phyloP scores from a whole-genome alignment of 2,888 invertebrate genomes.

The Yponomeuta cagnagella region DNA sequence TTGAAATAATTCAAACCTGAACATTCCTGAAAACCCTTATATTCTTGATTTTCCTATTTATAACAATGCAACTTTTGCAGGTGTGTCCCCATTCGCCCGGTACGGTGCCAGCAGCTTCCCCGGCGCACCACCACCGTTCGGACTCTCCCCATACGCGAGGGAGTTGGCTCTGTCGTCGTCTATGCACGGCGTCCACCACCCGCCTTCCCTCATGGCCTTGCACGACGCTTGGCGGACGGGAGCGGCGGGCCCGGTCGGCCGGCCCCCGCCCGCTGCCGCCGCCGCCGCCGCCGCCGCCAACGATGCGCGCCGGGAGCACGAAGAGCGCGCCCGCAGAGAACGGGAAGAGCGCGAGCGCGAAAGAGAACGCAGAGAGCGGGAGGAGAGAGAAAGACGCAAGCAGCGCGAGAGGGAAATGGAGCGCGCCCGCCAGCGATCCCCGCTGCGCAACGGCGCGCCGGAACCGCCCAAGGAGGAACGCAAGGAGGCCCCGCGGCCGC shows the following conservation, averaged over 20 bases:
- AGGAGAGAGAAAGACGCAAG: slow-evolving; percentile 76
- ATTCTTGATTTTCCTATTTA: background rate
- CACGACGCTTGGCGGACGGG: slow-evolving; percentile 69
- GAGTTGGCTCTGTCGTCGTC: slow-evolving; percentile 73
- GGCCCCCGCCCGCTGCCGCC: slow-evolving; percentile 39
- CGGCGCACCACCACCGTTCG: slow-evolving; percentile 79
- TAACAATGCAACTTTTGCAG: slow-evolving; percentile 56
- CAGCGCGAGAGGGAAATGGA: slow-evolving; percentile 76
- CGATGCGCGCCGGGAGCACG: slow-evolving; percentile 61
- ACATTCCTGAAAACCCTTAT: background rate
- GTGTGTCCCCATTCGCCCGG: slow-evolving; percentile 87
- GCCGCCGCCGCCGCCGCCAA: slow-evolving; percentile 27
- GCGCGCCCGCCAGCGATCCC: slow-evolving; percentile 82
- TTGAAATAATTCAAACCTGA: too few relatives aligned
- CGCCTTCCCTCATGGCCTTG: slow-evolving; percentile 49
- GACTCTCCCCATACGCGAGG: slow-evolving; percentile 81
- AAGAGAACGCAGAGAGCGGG: slow-evolving; percentile 68
- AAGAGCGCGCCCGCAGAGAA: slow-evolving; percentile 72
- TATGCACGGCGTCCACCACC: slow-evolving; percentile 64
- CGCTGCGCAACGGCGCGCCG: slow-evolving; percentile 81
- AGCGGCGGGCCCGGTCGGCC: slow-evolving; percentile 31
- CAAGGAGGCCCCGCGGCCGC: slow-evolving; percentile 68
- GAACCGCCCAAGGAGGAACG: slow-evolving; percentile 67
- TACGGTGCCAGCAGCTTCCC: slow-evolving; percentile 81
- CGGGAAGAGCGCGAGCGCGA: slow-evolving; percentile 74